Evolutionary conservation across 2,113 vertebrate species (phyloP).

Genomic region (Syngnathus floridae): DNA sequence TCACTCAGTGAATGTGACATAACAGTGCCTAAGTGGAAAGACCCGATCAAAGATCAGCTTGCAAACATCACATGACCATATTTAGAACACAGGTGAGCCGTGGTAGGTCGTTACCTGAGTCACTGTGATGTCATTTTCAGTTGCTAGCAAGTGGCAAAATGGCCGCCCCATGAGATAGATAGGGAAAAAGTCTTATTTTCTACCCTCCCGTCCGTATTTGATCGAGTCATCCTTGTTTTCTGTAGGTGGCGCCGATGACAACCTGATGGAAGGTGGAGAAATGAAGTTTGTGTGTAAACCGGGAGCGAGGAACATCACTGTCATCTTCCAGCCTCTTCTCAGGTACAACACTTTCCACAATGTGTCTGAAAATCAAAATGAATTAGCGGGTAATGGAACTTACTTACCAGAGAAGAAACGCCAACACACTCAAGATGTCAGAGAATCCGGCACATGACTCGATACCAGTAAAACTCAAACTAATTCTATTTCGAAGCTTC

Average conservation of each 20-base stretch:
- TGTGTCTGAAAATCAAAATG: background rate
- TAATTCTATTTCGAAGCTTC: slow-evolving; percentile 52
- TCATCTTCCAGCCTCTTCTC: slow-evolving; percentile 95
- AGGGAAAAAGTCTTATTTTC: too few relatives aligned
- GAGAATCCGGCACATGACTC: slow-evolving; percentile 44
- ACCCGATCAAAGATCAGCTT: too few relatives aligned
- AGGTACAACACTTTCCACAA: slow-evolving; percentile 68
- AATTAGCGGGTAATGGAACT: background rate
- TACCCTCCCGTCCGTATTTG: too few relatives aligned
- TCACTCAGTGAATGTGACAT: too few relatives aligned
- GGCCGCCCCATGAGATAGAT: too few relatives aligned
- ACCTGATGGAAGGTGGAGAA: slow-evolving; percentile 94
- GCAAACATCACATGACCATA: too few relatives aligned
- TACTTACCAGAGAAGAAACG: slow-evolving; percentile 2
- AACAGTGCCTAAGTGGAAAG: too few relatives aligned
- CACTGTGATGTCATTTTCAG: too few relatives aligned
- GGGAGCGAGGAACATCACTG: slow-evolving; percentile 92
- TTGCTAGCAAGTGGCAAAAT: too few relatives aligned
- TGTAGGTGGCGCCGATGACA: slow-evolving; percentile 92
- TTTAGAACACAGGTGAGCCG: too few relatives aligned
- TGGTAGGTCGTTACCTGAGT: too few relatives aligned
- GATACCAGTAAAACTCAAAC: slow-evolving; percentile 56
- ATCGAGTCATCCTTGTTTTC: background rate
- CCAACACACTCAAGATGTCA: slow-evolving; percentile 18
- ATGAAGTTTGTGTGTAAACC: slow-evolving; percentile 98